Evolutionary conservation across 2,113 vertebrate genomes (phyloP), one percentile per base, ranked within the genome.

Genomic region (Geococcyx californianus): DNA sequence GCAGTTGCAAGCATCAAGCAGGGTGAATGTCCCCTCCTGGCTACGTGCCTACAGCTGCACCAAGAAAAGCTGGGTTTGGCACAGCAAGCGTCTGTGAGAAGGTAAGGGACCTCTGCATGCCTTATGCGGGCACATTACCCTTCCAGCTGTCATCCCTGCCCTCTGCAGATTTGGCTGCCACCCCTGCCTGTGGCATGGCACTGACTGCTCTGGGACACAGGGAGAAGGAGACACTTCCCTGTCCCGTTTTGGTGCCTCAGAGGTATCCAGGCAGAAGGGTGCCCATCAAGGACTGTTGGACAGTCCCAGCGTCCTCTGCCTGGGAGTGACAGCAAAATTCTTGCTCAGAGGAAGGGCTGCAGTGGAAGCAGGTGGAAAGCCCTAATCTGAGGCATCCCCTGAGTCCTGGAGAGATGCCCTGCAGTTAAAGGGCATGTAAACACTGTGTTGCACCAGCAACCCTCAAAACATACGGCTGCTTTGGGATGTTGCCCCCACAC

Each of bases 231-330:
- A 70, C 7, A 7, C 13, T 63, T 64, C 28, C 11, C 69, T 64
- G 77, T 1, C 1, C 11, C 34, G 13, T 13, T 42, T 14, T 29
- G 80, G 24, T 17, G 24, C 31, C 36, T 34, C 49, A 0, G 3
- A 80, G 51, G 14, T 21, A 26, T 21, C 21, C n/a, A 19, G 72
- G 31, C 44, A 47, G 36, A 33, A 42, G 31, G 64, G 70, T 13
- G 66, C 12, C 51, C 38, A 15, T 6, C 29, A 81, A 44, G 44
- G 38, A 11, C 33, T 28, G 18, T 5, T 26, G 66, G 70, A 44
- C 20, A 55, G 87, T 28, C 40, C 11, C 51, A 10, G 21, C 0
- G 7, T 19, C 28, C 59, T 60, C 63, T 45, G 19, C 11, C 72
- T n/a, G 49, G 26, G 60, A 9, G 6, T 58, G 66, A 34, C 31